A percentile compares a stretch with the other conserved stretches of the same genome.
Evolutionary conservation across 2,113 vertebrate genomes (phyloP).

Genomic region (Pangasianodon hypophthalmus): DNA sequence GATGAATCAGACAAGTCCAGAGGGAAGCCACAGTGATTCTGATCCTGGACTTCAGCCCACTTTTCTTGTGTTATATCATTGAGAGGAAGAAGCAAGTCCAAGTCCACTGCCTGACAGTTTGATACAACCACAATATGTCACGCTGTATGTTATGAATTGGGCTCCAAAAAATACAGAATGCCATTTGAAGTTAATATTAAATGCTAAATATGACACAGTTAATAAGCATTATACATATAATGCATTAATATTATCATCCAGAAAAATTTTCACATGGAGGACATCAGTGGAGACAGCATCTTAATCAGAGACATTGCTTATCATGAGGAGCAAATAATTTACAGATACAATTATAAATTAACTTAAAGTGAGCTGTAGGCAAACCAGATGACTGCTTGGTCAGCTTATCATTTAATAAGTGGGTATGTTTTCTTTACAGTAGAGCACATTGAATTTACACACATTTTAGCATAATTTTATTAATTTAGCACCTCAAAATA

Average conservation of each 20-base stretch:
- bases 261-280: not conserved
- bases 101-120: not conserved
- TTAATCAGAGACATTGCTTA: no score
- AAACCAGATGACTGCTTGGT: no score
- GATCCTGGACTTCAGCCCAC: not conserved
- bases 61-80: not conserved
- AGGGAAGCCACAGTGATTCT: not conserved
- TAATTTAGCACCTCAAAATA: not conserved
- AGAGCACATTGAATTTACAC: not conserved
- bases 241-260: no score
- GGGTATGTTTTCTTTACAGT: no score
- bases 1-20: not conserved
- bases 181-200: not conserved
- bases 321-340: no score
- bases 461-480: not conserved
- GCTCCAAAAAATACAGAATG: not conserved
- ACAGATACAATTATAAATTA: no score
- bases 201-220: not conserved
- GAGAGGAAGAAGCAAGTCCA: not conserved
- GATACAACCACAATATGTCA: not conserved
- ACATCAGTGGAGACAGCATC: no score
- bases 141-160: not conserved
- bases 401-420: no score
- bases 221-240: not conserved
- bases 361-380: no score